phyloP scores from a whole-genome alignment of 23 tunicate genomes.

The Ciona savignyi region DNA sequence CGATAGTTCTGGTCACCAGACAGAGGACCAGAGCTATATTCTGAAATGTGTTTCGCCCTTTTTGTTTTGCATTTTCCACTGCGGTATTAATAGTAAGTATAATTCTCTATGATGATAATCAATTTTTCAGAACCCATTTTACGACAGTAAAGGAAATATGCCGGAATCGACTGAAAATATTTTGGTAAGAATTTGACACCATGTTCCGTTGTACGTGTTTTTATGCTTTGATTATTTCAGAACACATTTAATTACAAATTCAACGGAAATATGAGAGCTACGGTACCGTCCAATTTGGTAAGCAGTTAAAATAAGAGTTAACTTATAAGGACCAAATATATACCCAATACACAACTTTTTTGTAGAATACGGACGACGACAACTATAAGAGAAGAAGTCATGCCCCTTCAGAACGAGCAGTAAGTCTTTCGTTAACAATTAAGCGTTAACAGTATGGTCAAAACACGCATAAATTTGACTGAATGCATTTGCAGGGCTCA shows the following conservation, averaged over 20 bases:
- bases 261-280: background rate
- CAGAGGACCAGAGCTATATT: no score
- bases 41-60: no score
- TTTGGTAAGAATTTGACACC: background rate
- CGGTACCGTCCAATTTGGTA: background rate
- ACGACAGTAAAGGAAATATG: background rate
- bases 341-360: background rate
- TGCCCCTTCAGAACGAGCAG: background rate
- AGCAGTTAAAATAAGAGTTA: no score
- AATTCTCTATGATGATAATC: no score
- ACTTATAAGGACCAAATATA: no score
- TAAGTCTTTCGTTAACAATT: no score
- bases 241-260: background rate
- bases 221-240: background rate
- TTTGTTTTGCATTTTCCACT: no score
- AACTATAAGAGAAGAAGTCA: background rate
- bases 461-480: no score
- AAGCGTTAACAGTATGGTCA: no score
- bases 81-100: no score
- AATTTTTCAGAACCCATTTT: background rate
- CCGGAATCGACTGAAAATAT: background rate
- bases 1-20: no score
- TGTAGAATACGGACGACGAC: background rate
- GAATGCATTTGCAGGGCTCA: no score
- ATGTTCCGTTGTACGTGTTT: background rate